phyloP scores from a whole-genome alignment of 2,797 vertebrate species.

The Xenops minutus region DNA sequence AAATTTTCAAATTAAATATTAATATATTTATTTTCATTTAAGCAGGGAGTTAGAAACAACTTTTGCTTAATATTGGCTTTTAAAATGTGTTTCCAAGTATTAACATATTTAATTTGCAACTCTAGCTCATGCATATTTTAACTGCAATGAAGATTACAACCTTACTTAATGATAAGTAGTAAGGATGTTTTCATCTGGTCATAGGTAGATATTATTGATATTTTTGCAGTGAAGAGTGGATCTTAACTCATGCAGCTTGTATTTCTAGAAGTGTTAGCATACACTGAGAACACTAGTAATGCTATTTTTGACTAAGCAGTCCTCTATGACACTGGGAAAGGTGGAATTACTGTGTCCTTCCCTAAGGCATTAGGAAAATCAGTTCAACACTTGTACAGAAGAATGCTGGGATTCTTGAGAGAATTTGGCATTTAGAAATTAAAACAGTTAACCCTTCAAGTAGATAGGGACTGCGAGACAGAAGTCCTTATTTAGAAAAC shows the following conservation, averaged over 20 bases:
- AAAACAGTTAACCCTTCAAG: constrained; percentile 57
- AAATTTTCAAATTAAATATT: background rate
- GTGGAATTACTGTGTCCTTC: background rate
- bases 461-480: constrained; percentile 56
- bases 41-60: accelerated
- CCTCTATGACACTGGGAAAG: background rate
- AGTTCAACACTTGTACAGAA: background rate
- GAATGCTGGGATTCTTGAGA: constrained; percentile 54
- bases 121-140: background rate
- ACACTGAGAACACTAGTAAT: background rate
- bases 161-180: background rate
- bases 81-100: background rate
- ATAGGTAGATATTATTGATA: background rate
- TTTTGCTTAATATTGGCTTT: background rate
- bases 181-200: background rate
- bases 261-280: background rate
- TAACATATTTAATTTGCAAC: background rate
- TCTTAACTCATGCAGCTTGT: background rate
- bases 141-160: background rate
- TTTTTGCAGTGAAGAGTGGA: background rate
- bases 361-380: background rate
- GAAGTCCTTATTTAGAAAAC: constrained; percentile 62
- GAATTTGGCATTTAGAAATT: constrained; percentile 68
- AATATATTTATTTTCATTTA: background rate
- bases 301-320: background rate